A percentile compares a stretch with the other conserved stretches of the same genome.
phyloP scores from a whole-genome alignment of 2,797 vertebrate genomes.

The Acipenser ruthenus region DNA sequence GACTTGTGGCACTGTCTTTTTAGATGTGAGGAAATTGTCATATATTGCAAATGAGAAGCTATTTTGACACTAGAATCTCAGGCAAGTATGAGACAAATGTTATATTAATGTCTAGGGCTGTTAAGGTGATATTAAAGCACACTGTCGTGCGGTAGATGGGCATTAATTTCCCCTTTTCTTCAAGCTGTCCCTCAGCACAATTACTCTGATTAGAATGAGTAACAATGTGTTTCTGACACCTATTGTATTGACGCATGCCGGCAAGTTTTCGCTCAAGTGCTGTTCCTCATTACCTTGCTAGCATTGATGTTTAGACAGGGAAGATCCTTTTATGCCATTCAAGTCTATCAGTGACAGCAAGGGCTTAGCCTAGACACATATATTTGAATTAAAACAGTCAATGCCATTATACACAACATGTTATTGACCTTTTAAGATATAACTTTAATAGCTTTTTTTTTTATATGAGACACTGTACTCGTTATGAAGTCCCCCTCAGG shows the following conservation, averaged over 20 bases:
- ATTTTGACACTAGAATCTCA: slow-evolving; percentile 68
- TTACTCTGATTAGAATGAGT: slow-evolving; percentile 69
- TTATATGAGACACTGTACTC: slow-evolving; percentile 28
- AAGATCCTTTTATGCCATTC: slow-evolving; percentile 74
- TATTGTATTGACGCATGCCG: slow-evolving; percentile 48
- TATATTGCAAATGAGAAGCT: slow-evolving; percentile 91
- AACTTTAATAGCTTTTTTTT: slow-evolving; percentile 48
- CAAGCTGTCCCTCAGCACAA: slow-evolving; percentile 47
- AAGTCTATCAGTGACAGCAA: slow-evolving; percentile 73
- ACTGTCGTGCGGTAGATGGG: slow-evolving; percentile 50
- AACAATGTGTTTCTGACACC: slow-evolving; percentile 58
- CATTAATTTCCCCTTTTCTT: slow-evolving; percentile 60
- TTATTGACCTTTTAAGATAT: slow-evolving; percentile 66
- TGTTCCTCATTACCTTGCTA: slow-evolving; percentile 67
- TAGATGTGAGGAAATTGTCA: slow-evolving; percentile 91
- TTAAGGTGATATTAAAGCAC: slow-evolving; percentile 80
- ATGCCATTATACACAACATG: slow-evolving; percentile 55
- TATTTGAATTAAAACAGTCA: slow-evolving; percentile 76
- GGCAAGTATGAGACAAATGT: slow-evolving; percentile 67
- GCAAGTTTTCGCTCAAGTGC: slow-evolving; percentile 61
- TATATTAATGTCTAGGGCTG: slow-evolving; percentile 64
- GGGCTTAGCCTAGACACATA: slow-evolving; percentile 56
- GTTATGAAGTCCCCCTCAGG: slow-evolving; percentile 54
- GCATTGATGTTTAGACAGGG: slow-evolving; percentile 64
- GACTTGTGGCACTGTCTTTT: slow-evolving; percentile 84